These are phyloP conservation scores for Latheticus oryzae DNA, from an alignment of 2,888 invertebrate genomes.

Conservation along the genomic window DNA sequence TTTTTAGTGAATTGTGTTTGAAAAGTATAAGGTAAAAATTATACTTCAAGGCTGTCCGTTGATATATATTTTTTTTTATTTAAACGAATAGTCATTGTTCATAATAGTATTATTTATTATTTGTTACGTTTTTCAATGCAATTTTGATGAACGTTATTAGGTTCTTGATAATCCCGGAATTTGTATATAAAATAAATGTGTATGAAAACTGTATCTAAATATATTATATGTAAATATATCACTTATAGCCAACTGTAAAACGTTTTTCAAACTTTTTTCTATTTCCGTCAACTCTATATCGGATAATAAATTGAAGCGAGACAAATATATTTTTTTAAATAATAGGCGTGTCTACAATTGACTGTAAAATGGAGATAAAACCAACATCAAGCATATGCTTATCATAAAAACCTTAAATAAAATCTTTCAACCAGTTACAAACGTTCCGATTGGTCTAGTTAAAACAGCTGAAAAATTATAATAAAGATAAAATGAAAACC, in stretches of 20 bases:
- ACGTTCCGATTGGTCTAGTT: too few species aligned
- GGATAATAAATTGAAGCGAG: too few species aligned
- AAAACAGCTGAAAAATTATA: too few species aligned
- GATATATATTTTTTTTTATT: conserved; percentile 25
- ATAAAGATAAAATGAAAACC: too few species aligned
- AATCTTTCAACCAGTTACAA: too few species aligned
- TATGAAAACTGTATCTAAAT: conserved; percentile 43
- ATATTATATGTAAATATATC: conserved; percentile 49
- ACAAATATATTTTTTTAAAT: too few species aligned
- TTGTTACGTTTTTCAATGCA: conserved; percentile 26
- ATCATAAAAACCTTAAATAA: too few species aligned
- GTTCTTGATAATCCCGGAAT: conserved; percentile 33
- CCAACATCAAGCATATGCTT: too few species aligned
- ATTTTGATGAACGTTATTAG: conserved; percentile 22
- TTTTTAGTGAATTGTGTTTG: conserved; percentile 30
- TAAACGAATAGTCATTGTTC: conserved; percentile 37
- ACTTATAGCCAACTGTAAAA: conserved; percentile 39
- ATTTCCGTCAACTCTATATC: too few species aligned
- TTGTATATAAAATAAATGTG: conserved; percentile 48
- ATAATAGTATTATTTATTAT: conserved; percentile 33
- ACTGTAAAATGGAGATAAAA: too few species aligned
- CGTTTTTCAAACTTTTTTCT: too few species aligned
- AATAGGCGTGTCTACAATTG: too few species aligned
- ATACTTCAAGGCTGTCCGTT: conserved; percentile 33
- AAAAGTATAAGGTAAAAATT: conserved; percentile 30